Evolutionary conservation across 1,140 invertebrate genomes (phyloP), one percentile per base, ranked within the genome.

Genomic region (Phortica variegata): DNA sequence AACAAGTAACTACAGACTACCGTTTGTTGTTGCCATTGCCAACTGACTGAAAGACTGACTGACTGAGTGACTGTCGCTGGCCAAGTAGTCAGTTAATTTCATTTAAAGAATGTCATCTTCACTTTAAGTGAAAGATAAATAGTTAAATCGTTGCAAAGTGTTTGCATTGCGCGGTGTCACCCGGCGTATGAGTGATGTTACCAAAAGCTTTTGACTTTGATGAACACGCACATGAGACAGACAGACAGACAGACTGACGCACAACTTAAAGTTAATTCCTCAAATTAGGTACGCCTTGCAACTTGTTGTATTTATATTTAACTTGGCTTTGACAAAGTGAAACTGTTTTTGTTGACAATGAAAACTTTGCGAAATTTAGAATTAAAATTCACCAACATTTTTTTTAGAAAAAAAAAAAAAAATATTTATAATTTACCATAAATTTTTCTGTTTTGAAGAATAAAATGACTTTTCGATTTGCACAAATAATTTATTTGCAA

Each of bases 91-190:
- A 70, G 65, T 68, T 73, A 73, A 73, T 73, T 73, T 73, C 69
- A 73, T 73, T 73, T 65, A 66, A 73, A 72, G 69, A 73, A 73
- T 73, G 69, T 69, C 69, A 72, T 73, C 69, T 73, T 73, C 69
- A 72, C 68, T 73, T 72, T 72, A 73, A 73, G 69, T 73, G 69
- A 73, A 73, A 73, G 69, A 73, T 71, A 71, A 71, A 70, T 65
- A 58, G 60, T 47, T 46, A 17, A 49, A 48, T 48, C 23, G 52
- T 47, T 31, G 42, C 40, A 29, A 47, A 50, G 47, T 49, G 44
- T 51, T 43, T 23, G 40, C 48, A 39, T 41, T 52, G 43, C 16
- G 2, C 26, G 18, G 42, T 59, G 49, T 38, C 43, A 55, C 58
- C 36, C 41, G 39, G 52, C 61, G 61, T 65, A 65, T 65, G 61